These are phyloP conservation scores for Acanthopleura granulata DNA, from an alignment of 2,888 invertebrate species.

Conservation along the genomic window DNA sequence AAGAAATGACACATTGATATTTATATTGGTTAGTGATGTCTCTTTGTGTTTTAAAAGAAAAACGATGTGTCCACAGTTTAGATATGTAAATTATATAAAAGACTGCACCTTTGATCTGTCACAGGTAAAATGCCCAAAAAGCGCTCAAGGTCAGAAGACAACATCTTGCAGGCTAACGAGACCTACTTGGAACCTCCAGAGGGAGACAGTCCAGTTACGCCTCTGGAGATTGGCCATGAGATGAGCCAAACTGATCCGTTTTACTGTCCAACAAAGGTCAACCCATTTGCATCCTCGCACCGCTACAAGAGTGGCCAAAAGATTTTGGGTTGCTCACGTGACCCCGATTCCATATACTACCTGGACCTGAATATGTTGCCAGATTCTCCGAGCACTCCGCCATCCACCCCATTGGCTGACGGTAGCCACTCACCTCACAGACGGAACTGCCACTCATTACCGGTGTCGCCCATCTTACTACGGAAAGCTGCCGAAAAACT, in stretches of 20 bases:
- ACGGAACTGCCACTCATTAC: slow-evolving; percentile 62
- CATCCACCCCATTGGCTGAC: slow-evolving; percentile 51
- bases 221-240: slow-evolving; percentile 82
- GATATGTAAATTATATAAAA: too few species aligned
- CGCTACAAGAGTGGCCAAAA: slow-evolving; percentile 59
- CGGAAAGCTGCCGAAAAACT: slow-evolving; percentile 57
- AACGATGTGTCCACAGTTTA: too few species aligned
- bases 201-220: slow-evolving; percentile 67
- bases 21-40: too few species aligned
- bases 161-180: slow-evolving; percentile 55
- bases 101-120: too few species aligned
- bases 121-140: slow-evolving; percentile 32
- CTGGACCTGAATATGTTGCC: slow-evolving; percentile 81
- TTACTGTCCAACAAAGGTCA: slow-evolving; percentile 63
- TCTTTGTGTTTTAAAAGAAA: too few species aligned
- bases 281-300: slow-evolving; percentile 61
- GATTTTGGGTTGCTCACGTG: slow-evolving; percentile 50
- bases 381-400: slow-evolving; percentile 55
- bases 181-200: slow-evolving; percentile 23
- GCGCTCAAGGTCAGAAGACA: slow-evolving; percentile 60
- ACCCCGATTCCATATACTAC: slow-evolving; percentile 58
- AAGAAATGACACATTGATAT: too few species aligned
- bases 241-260: slow-evolving; percentile 77
- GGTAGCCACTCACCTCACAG: slow-evolving; percentile 20
- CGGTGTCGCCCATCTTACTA: slow-evolving; percentile 59